Conservation (phyloP, 2,888 invertebrate genomes). For the Conchocele bisecta region DNA sequence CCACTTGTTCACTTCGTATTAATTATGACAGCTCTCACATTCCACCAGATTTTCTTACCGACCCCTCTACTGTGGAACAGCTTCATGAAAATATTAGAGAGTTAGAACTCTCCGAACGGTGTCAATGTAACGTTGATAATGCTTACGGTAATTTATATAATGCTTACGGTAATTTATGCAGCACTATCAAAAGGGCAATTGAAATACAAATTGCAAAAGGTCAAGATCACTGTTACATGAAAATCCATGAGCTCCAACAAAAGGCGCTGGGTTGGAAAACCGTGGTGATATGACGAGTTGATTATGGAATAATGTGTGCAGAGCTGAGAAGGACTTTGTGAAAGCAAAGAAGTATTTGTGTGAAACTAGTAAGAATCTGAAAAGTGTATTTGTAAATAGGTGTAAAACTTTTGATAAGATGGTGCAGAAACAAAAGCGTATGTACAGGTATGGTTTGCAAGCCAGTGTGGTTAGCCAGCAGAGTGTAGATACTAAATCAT, state of each 20-base stretch:
- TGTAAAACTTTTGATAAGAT: neutral
- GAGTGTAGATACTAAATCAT: neutral
- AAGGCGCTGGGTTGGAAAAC: neutral
- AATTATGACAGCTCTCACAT: neutral
- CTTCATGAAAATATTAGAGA: neutral
- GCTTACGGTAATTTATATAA: neutral
- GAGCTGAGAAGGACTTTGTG: neutral
- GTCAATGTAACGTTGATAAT: neutral
- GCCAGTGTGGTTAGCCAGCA: neutral
- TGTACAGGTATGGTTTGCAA: conserved; percentile 4
- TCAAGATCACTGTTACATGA: neutral
- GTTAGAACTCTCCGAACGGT: neutral
- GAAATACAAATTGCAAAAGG: neutral
- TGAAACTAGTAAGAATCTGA: too few species aligned
- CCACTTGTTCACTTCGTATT: too few species aligned
- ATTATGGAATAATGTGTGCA: neutral
- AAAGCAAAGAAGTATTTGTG: too few species aligned
- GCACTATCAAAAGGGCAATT: neutral
- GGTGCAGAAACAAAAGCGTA: conserved; percentile 4
- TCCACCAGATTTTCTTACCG: neutral
- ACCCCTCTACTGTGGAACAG: neutral
- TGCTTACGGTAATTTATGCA: neutral
- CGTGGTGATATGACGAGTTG: neutral
- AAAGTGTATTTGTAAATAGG: neutral
- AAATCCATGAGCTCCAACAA: neutral